These are phyloP conservation scores for Halictus ligatus DNA, from an alignment of 2,888 invertebrate species.

Conservation along the genomic window DNA sequence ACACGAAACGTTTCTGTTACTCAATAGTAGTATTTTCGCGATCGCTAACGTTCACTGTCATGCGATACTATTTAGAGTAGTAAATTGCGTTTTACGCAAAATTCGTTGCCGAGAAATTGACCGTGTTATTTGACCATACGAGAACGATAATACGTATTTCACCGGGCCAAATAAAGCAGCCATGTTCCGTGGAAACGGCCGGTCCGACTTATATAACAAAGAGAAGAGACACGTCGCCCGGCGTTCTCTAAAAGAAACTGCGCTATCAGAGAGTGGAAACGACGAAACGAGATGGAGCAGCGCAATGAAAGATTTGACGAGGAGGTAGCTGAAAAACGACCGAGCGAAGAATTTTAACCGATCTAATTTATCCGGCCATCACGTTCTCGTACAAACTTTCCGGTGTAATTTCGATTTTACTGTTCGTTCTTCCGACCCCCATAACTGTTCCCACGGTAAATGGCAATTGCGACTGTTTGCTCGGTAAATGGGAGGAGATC, in stretches of 20 bases:
- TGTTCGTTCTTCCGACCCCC: constrained; percentile 42
- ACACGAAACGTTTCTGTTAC: no score
- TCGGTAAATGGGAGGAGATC: constrained; percentile 17
- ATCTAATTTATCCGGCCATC: constrained; percentile 28
- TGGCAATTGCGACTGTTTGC: constrained; percentile 30
- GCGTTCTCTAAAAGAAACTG: neutral
- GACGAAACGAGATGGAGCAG: constrained; percentile 5
- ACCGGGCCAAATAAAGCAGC: neutral
- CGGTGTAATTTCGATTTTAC: constrained; percentile 58
- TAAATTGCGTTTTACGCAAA: neutral
- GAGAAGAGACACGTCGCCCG: neutral
- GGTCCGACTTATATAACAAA: neutral
- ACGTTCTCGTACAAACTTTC: constrained; percentile 10
- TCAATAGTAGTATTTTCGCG: no score
- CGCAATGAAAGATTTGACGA: constrained; percentile 56
- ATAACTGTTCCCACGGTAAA: constrained; percentile 35
- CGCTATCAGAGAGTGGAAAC: neutral
- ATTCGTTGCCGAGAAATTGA: neutral
- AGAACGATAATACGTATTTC: neutral
- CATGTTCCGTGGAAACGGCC: neutral
- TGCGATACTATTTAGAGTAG: no score
- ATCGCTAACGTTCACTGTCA: no score
- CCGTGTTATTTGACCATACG: neutral
- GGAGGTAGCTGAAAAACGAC: constrained; percentile 54
- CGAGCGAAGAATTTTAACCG: constrained; percentile 35